Evolutionary conservation across 2,113 vertebrate genomes (phyloP), one percentile per base, ranked within the genome.

Genomic region (Callospermophilus lateralis): DNA sequence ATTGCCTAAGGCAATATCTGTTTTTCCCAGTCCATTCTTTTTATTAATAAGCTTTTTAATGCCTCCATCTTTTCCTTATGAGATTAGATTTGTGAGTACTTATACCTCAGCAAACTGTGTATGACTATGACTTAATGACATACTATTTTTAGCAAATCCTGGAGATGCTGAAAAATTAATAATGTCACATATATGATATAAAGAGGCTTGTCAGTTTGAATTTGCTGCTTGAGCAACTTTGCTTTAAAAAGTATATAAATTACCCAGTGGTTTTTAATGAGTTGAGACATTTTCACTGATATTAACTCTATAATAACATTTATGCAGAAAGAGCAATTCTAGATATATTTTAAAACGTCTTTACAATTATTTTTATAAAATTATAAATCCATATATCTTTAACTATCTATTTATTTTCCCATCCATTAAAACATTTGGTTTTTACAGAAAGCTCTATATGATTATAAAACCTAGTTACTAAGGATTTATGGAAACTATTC

Each of bases 11-110:
- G 83, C 89, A 92, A 80, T 20, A 34, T 96, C 53, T 94, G 55
- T 89, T 97, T 96, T 95, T 72, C 73, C 93, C 83, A 96, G 89
- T 94, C 65, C 48, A n/a, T 77, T 98, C 72, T 74, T 94, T 93
- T 84, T 90, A 94, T 96, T 97, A 97, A 89, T 84, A 76, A 86
- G 81, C 15, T 17, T 93, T 96, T 97, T 97, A 97, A 96, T 94
- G 67, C 34, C 16, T 86, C 94, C 3, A 63, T 94, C 63, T 85
- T 97, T 65, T 94, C 87, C 97, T 90, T 94, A 65, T 97, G 55
- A 86, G 53, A 80, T 88, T 84, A 96, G 26, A 92, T 37, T 89
- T 98, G 20, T 86, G 70, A 83, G 65, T 84, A 92, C 55, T 2
- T 85, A 96, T 96, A 97, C 80, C 32, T 95, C 19, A 84, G 39